Conservation (phyloP, 2,797 vertebrate genomes). For the Streptopelia turtur region DNA sequence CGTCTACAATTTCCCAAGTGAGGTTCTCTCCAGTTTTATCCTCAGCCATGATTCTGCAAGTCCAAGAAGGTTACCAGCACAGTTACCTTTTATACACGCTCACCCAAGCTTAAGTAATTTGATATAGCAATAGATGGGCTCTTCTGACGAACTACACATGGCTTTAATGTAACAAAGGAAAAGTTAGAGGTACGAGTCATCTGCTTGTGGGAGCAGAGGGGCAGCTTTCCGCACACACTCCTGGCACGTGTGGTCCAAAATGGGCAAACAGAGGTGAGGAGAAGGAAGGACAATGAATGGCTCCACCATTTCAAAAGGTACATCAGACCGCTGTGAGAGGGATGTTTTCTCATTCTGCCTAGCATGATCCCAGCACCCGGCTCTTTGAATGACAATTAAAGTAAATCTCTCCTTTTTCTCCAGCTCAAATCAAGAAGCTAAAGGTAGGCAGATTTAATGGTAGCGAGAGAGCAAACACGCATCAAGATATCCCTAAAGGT, state of each 20-base stretch:
- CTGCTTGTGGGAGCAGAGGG: not conserved
- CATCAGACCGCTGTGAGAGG: not conserved
- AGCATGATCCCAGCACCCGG: not conserved
- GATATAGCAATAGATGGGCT: not conserved
- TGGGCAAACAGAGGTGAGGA: not conserved
- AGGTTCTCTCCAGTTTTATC: not conserved
- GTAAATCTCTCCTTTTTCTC: not conserved
- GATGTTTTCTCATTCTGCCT: not conserved
- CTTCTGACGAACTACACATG: not conserved
- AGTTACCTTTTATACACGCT: not conserved
- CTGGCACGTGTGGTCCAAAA: rapidly evolving
- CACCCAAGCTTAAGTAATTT: not conserved
- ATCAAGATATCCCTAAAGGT: not conserved
- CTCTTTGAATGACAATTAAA: not conserved
- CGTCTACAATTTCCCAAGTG: not conserved
- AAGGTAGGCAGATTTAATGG: not conserved
- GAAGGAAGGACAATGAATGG: not conserved
- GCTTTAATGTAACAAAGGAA: not conserved
- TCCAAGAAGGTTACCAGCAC: not conserved
- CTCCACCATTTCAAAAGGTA: not conserved
- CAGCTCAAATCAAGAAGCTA: not conserved
- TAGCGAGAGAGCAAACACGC: not conserved
- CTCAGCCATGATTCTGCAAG: not conserved
- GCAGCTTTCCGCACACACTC: not conserved
- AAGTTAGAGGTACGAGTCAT: not conserved